Conservation (phyloP, 2,888 invertebrate species). For the Epistrophella euchroma region DNA sequence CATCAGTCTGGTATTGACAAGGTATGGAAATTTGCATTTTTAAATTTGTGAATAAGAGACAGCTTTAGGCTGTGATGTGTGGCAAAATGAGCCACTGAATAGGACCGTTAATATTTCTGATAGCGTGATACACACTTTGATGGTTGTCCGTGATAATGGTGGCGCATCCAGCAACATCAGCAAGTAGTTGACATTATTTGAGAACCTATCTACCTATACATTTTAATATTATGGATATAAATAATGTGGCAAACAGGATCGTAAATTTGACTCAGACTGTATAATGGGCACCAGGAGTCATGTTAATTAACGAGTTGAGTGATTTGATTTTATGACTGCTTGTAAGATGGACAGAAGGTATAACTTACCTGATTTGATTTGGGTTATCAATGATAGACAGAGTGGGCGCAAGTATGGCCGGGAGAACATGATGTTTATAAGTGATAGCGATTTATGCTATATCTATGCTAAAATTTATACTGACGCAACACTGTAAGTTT, state of each 20-base stretch:
- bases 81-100: constrained; percentile 56
- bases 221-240: constrained; percentile 45
- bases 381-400: background rate
- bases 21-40: constrained; percentile 71
- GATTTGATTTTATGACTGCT: constrained; percentile 71
- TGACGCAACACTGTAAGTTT: background rate
- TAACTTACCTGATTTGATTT: constrained; percentile 35
- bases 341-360: constrained; percentile 21
- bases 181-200: constrained; percentile 54
- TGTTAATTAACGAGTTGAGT: constrained; percentile 64
- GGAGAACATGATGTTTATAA: background rate
- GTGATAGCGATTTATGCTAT: background rate
- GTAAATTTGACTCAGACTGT: constrained; percentile 58
- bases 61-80: constrained; percentile 46
- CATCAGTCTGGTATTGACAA: constrained; percentile 33
- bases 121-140: constrained; percentile 24
- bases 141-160: background rate
- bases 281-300: constrained; percentile 72
- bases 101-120: constrained; percentile 46
- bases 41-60: constrained; percentile 45
- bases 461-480: background rate
- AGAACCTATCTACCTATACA: background rate
- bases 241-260: constrained; percentile 69
- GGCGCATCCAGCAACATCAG: background rate
- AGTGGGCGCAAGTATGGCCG: background rate